Conservation (phyloP, 2,113 vertebrate genomes). For the Chitala chitala region DNA sequence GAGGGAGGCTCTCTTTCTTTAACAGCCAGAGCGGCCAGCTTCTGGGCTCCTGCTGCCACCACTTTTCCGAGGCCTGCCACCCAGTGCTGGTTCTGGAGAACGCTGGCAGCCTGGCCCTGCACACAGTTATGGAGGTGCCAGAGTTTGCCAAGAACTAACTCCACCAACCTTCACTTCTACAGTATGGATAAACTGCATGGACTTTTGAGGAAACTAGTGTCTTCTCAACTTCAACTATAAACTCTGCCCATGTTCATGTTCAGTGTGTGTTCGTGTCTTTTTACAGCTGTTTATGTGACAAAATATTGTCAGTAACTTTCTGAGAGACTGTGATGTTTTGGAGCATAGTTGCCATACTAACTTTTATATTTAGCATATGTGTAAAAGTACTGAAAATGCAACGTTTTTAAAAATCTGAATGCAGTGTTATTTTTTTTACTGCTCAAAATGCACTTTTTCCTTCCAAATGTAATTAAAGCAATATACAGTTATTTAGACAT, state of each 20-base stretch:
- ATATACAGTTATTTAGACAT: neutral
- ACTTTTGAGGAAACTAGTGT: neutral
- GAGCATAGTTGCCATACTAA: neutral
- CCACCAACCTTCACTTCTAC: neutral
- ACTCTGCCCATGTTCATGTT: no score
- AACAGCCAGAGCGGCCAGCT: slow-evolving; percentile 77
- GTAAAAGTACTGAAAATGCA: no score
- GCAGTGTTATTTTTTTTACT: slow-evolving; percentile 1
- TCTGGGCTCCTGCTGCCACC: slow-evolving; percentile 70
- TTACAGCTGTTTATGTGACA: neutral
- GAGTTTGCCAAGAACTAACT: slow-evolving; percentile 74
- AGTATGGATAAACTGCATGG: slow-evolving; percentile 6
- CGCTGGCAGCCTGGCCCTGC: slow-evolving; percentile 73
- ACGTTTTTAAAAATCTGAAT: neutral
- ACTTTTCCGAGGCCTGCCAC: slow-evolving; percentile 66
- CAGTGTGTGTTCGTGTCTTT: no score
- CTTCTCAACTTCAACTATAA: neutral
- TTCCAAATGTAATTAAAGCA: neutral
- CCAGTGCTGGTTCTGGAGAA: slow-evolving; percentile 80
- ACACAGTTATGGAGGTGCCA: slow-evolving; percentile 71
- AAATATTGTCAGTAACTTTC: no score
- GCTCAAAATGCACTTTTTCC: slow-evolving; percentile 24
- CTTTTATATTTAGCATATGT: neutral
- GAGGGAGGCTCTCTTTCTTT: slow-evolving; percentile 75
- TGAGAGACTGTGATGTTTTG: neutral